Conservation (phyloP, 2,888 invertebrate genomes). For the Ornithoptera alexandrae region DNA sequence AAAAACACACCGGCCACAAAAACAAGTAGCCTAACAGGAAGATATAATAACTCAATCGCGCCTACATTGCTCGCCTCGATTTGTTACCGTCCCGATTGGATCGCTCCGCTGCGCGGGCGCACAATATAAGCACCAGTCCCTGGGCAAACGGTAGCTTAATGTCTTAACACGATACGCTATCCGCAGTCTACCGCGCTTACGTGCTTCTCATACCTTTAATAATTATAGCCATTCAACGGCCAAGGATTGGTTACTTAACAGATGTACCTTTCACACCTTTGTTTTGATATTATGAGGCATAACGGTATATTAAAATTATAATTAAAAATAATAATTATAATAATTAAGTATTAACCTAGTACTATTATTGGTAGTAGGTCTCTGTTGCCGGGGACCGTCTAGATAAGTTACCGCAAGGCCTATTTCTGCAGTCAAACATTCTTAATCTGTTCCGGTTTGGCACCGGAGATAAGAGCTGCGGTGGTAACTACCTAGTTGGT, state of each 20-base stretch:
- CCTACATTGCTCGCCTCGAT: slow-evolving; percentile 66
- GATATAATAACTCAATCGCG: slow-evolving; percentile 80
- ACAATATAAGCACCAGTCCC: slow-evolving; percentile 58
- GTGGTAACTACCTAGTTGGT: not conserved
- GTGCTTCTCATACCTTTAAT: slow-evolving; percentile 39
- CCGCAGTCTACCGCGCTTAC: slow-evolving; percentile 58
- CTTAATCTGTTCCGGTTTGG: no score
- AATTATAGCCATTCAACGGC: slow-evolving; percentile 30
- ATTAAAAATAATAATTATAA: not conserved
- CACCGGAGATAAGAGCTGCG: not conserved
- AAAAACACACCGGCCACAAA: slow-evolving; percentile 77
- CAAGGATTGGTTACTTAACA: slow-evolving; percentile 34
- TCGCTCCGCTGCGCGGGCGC: slow-evolving; percentile 51
- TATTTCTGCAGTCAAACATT: no score
- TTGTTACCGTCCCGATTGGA: slow-evolving; percentile 77
- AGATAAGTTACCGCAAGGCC: no score
- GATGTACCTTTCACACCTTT: slow-evolving; percentile 12
- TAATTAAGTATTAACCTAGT: not conserved
- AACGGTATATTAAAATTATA: not conserved
- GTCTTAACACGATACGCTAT: slow-evolving; percentile 68
- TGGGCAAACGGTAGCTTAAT: slow-evolving; percentile 64
- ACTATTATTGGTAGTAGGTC: no score
- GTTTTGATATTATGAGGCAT: slow-evolving; percentile 7
- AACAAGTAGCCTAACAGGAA: slow-evolving; percentile 79
- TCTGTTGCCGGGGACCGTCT: no score